phyloP scores from a whole-genome alignment of 2,797 vertebrate genomes.

The Microctenopoma stevenorrisi region DNA sequence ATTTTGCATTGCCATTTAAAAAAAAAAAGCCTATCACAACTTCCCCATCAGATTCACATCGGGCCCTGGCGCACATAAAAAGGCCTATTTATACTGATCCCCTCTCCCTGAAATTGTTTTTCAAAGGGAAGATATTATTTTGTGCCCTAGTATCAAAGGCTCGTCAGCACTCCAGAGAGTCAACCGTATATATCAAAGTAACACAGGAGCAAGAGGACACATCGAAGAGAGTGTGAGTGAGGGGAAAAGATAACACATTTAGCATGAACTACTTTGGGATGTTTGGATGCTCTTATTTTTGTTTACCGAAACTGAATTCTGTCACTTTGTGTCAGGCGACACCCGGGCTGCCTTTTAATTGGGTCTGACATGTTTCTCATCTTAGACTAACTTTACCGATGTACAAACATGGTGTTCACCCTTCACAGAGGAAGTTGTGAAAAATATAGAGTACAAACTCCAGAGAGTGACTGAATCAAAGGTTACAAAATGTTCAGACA shows the following conservation, averaged over 20 bases:
- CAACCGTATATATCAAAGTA: slow-evolving; percentile 82
- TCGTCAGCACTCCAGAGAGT: slow-evolving; percentile 78
- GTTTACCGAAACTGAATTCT: slow-evolving; percentile 79
- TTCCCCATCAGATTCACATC: slow-evolving; percentile 82
- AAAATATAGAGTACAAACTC: slow-evolving; percentile 77
- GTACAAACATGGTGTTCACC: slow-evolving; percentile 79
- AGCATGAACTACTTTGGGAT: slow-evolving; percentile 80
- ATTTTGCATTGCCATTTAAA: slow-evolving; percentile 87
- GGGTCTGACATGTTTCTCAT: slow-evolving; percentile 80
- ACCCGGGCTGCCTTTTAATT: slow-evolving; percentile 75
- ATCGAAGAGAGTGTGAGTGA: slow-evolving; percentile 57
- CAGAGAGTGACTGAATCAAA: slow-evolving; percentile 80
- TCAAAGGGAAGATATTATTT: slow-evolving; percentile 87
- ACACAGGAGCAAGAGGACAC: slow-evolving; percentile 79
- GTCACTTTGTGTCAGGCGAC: slow-evolving; percentile 81
- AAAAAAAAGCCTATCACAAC: slow-evolving; percentile 74
- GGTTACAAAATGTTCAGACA: slow-evolving; percentile 83
- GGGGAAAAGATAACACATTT: slow-evolving; percentile 64
- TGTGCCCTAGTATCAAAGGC: slow-evolving; percentile 84
- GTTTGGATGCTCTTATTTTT: slow-evolving; percentile 81
- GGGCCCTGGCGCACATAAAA: slow-evolving; percentile 83
- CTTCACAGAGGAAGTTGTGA: slow-evolving; percentile 79
- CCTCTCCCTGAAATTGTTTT: slow-evolving; percentile 85
- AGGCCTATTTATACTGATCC: slow-evolving; percentile 86
- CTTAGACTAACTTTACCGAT: slow-evolving; percentile 81